Base-by-base conservation (phyloP, 1,140 invertebrate species). In the Drosophila ironensis region DNA sequence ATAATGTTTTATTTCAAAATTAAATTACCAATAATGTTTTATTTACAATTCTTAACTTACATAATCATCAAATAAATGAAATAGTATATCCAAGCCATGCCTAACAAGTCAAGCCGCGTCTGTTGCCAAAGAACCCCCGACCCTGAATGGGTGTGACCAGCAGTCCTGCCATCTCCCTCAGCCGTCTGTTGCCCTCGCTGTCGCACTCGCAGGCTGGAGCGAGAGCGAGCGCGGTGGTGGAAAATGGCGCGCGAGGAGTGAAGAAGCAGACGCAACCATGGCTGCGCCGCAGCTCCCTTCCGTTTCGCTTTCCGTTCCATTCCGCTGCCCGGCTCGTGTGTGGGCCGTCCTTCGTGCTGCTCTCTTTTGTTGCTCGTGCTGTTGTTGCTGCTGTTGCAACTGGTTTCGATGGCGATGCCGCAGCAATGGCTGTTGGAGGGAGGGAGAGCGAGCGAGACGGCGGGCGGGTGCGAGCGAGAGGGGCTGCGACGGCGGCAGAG, bases 231-330 rank as follows among this genome's bases (percentile, higher is more conserved):
- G 22, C 0, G 74, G 73, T 84, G 78, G 78, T 82, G 50, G 73
- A 82, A 82, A 82, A 82, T 82, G 78, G 78, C 78, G 78, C 57
- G 42, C 66, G 30, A 20, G 30, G 66, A 44, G 40, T 54, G 54
- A 59, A 30, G 54, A 24, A 20, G 28, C 28, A 60, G 47, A 33
- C n/a, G 22, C 4, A 35, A 61, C 27, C 70, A 82, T 82, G 73
- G 63, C 68, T 70, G 38, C 12, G 40, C 28, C 9, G n/a, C 28
- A 30, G 28, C 14, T 33, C 30, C 30, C 30, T 33, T 33, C 30
- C 11, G 22, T 20, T 12, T 57, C 52, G 28, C 14, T 19, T 19
- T 42, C 35, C 47, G 41, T 5, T 17, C 17, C 35, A 9, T 12
- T 41, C 20, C 35, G 9, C 9, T 35, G 46, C 75, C 52, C 57